Evolutionary conservation across 64 coral and sea anemone genomes (phyloP).

Genomic region (Pocillopora damicornis): DNA sequence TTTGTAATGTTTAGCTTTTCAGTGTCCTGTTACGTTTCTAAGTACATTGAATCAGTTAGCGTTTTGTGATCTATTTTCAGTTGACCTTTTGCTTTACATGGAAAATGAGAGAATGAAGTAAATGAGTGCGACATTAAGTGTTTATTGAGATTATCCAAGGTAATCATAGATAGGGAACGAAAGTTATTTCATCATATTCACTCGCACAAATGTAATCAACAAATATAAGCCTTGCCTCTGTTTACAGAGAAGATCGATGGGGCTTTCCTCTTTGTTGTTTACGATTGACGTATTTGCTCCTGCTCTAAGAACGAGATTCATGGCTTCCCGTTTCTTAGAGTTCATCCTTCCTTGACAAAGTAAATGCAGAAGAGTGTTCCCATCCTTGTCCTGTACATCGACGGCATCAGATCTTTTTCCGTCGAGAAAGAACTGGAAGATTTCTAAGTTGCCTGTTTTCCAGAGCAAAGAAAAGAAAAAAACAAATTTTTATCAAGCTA

Average conservation of each 20-base stretch:
- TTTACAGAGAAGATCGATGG: background rate
- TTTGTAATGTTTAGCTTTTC: too few relatives aligned
- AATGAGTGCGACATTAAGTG: too few relatives aligned
- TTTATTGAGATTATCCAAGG: too few relatives aligned
- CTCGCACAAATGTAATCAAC: background rate
- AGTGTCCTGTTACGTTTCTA: too few relatives aligned
- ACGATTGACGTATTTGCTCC: background rate
- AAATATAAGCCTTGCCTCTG: background rate
- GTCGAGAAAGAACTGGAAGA: background rate
- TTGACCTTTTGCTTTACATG: too few relatives aligned
- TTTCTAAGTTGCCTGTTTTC: background rate
- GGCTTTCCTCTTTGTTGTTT: background rate
- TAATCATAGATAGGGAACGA: too few relatives aligned
- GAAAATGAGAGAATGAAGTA: too few relatives aligned
- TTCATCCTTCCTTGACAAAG: conserved; percentile 39
- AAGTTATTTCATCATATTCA: too few relatives aligned
- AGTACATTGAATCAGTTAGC: too few relatives aligned
- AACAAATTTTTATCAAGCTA: too few relatives aligned
- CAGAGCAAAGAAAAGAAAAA: background rate
- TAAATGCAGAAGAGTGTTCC: conserved; percentile 52
- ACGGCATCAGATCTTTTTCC: background rate
- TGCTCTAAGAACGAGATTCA: background rate
- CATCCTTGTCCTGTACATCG: conserved; percentile 28
- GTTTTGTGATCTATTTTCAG: too few relatives aligned
- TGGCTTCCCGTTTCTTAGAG: conserved; percentile 26